These are phyloP conservation scores for Paradisaea rubra DNA, from an alignment of 2,113 vertebrate genomes.

Conservation along the genomic window DNA sequence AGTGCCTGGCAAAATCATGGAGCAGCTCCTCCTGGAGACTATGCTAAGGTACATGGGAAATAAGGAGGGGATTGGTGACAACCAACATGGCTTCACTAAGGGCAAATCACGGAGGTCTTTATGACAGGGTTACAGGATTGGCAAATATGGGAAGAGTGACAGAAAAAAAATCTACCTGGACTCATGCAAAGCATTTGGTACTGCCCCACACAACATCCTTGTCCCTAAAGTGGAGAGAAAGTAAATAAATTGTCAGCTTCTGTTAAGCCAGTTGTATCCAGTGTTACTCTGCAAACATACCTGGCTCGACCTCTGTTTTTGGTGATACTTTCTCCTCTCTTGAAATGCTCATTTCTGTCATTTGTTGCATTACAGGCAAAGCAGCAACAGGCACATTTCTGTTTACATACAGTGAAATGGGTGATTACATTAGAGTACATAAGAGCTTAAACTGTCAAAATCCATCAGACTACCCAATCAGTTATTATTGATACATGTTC, in stretches of 20 bases:
- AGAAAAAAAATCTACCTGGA: background rate
- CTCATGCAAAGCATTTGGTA: background rate
- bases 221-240: background rate
- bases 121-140: background rate
- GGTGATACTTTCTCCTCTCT: constrained; percentile 82
- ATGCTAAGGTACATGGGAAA: background rate
- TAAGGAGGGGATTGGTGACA: background rate
- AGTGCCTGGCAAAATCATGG: background rate
- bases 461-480: background rate
- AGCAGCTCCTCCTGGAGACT: background rate
- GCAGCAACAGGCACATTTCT: constrained; percentile 86
- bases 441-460: background rate
- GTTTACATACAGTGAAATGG: constrained; percentile 65
- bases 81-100: background rate
- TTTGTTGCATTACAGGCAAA: constrained; percentile 94
- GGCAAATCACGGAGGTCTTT: background rate
- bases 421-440: constrained; percentile 7
- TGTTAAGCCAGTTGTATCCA: background rate
- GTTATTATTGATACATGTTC: background rate
- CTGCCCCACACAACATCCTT: background rate
- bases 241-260: background rate
- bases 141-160: background rate
- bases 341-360: constrained; percentile 99
- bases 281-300: constrained; percentile 69
- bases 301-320: constrained; percentile 85